Conservation (phyloP, 2,113 vertebrate species). For the Phalacrocorax pelagicus region DNA sequence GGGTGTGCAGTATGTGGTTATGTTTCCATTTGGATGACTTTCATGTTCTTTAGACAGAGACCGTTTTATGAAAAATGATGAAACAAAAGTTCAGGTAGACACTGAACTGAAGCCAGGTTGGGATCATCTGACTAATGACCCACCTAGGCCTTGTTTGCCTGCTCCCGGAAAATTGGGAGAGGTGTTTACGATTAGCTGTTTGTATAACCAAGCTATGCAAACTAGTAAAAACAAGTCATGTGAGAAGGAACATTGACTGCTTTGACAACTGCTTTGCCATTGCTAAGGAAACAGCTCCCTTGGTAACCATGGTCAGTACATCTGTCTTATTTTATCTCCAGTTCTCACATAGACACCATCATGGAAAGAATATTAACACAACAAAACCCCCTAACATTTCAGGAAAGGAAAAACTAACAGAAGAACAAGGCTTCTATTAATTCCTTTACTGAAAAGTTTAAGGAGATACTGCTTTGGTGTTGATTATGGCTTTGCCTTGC, state of each 20-base stretch:
- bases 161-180: not conserved
- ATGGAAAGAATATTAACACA: conserved; percentile 69
- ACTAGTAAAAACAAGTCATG: conserved; percentile 67
- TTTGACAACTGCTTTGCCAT: conserved; percentile 76
- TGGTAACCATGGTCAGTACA: conserved; percentile 81
- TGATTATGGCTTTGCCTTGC: not conserved
- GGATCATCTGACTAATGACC: not conserved
- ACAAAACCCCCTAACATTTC: conserved; percentile 39
- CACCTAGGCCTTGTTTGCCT: conserved; percentile 30
- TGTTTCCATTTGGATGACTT: not conserved
- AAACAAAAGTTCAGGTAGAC: not conserved
- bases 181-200: conserved; percentile 50
- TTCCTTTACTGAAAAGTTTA: conserved; percentile 51
- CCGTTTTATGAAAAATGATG: not conserved
- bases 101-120: not conserved
- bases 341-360: conserved; percentile 60
- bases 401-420: conserved; percentile 26
- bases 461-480: conserved; percentile 41
- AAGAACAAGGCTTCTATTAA: conserved; percentile 17
- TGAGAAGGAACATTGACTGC: conserved; percentile 63
- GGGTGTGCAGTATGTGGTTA: not conserved
- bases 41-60: not conserved
- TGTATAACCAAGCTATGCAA: conserved; percentile 60
- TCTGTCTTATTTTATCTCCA: conserved; percentile 78
- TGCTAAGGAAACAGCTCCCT: conserved; percentile 81